These are phyloP conservation scores for Ptyas mucosa DNA, from an alignment of 2,113 vertebrate genomes.

Conservation along the genomic window DNA sequence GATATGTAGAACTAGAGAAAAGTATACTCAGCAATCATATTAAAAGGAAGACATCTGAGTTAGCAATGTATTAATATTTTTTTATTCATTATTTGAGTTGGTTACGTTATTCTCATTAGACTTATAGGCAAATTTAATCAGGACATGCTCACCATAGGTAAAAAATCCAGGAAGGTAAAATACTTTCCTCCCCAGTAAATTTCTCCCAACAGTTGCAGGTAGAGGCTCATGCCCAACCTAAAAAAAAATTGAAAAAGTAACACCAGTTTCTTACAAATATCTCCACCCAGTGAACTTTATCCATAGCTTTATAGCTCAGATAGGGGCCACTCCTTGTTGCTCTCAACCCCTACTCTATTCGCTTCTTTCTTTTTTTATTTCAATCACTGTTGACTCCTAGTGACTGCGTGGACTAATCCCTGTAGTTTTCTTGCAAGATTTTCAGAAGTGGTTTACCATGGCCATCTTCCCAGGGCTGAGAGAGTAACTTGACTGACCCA, in stretches of 20 bases:
- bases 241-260: constrained; percentile 10
- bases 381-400: neutral
- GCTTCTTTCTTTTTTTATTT: neutral
- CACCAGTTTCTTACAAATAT: neutral
- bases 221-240: constrained; percentile 88
- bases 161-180: constrained; percentile 87
- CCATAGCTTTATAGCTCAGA: neutral
- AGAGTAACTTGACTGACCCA: neutral
- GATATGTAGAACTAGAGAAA: neutral
- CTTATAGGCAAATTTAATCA: neutral
- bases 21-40: neutral
- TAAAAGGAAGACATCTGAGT: neutral
- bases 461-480: neutral
- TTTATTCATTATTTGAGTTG: neutral
- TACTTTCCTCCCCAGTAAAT: constrained; percentile 83
- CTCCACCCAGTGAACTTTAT: neutral
- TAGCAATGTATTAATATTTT: neutral
- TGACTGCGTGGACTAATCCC: neutral
- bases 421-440: neutral
- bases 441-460: neutral
- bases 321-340: neutral
- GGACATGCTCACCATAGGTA: constrained; percentile 79
- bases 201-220: constrained; percentile 78
- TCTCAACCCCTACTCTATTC: neutral
- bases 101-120: neutral